phyloP scores from a whole-genome alignment of 2,113 vertebrate genomes.

The Sialia sialis region DNA sequence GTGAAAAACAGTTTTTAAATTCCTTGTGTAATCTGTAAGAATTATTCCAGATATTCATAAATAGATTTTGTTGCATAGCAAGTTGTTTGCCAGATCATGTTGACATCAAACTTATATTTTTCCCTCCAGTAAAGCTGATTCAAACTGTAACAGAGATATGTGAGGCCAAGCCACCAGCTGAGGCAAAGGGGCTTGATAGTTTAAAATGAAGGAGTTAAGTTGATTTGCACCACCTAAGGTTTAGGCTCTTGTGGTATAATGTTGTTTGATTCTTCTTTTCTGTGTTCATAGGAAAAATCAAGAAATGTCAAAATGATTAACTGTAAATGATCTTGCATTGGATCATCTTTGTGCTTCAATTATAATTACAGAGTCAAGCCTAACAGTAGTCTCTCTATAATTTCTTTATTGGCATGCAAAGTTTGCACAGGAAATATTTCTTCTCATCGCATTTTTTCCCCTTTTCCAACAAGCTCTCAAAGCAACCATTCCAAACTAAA shows the following conservation, averaged over 20 bases:
- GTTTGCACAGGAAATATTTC: slow-evolving; percentile 36
- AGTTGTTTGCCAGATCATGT: background rate
- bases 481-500: slow-evolving; percentile 55
- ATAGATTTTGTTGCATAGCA: background rate
- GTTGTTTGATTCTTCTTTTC: slow-evolving; percentile 9
- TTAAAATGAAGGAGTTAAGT: background rate
- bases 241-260: background rate
- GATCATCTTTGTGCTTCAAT: slow-evolving; percentile 46
- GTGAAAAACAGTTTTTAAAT: background rate
- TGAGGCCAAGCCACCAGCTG: background rate
- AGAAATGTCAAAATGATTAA: slow-evolving; percentile 46
- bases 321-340: slow-evolving; percentile 12
- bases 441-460: background rate
- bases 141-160: background rate
- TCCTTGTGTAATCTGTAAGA: background rate
- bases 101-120: background rate
- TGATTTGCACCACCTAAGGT: slow-evolving; percentile 29
- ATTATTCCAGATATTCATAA: background rate
- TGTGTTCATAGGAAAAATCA: background rate
- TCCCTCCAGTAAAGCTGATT: background rate
- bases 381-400: slow-evolving; percentile 46
- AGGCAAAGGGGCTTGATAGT: background rate
- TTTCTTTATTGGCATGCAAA: slow-evolving; percentile 55
- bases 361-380: slow-evolving; percentile 37
- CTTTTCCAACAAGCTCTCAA: slow-evolving; percentile 46